phyloP scores from a whole-genome alignment of 2,888 invertebrate species.

The Merodon equestris region DNA sequence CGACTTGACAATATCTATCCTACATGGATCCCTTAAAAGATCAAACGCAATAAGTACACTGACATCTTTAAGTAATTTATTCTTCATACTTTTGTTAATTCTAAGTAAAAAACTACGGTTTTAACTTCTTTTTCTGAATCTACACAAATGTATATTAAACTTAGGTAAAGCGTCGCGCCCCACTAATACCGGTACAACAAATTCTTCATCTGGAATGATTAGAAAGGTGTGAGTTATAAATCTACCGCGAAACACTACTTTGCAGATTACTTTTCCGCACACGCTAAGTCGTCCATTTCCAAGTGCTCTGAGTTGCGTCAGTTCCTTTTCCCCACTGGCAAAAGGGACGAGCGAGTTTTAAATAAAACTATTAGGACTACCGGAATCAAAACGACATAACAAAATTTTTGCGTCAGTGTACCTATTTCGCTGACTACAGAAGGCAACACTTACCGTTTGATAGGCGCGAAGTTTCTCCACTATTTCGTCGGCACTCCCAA shows the following conservation, averaged over 20 bases:
- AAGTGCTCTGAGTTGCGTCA: not conserved
- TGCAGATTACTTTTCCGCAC: not conserved
- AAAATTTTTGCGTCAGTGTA: not conserved
- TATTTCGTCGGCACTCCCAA: not conserved
- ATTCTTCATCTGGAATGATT: slow-evolving; percentile 9
- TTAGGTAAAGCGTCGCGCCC: slow-evolving; percentile 4
- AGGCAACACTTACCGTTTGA: slow-evolving; percentile 31
- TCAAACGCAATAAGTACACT: not conserved
- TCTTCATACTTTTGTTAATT: not conserved
- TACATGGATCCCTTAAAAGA: slow-evolving; percentile 3
- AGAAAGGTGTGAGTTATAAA: too few species aligned
- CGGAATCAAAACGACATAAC: slow-evolving; percentile 5
- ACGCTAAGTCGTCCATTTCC: not conserved
- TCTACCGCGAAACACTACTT: not conserved
- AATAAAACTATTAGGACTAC: slow-evolving; percentile 3
- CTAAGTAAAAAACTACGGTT: not conserved
- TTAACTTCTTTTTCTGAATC: slow-evolving; percentile 5
- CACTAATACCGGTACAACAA: slow-evolving; percentile 2
- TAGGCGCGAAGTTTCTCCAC: not conserved
- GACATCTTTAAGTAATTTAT: not conserved
- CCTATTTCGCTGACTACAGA: not conserved
- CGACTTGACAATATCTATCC: not conserved
- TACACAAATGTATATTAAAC: slow-evolving; percentile 8
- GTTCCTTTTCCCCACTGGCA: not conserved
- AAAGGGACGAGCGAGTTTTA: not conserved